A percentile compares a stretch with the other conserved stretches of the same genome.
Conservation (phyloP, 2,888 invertebrate genomes). For the Eupithecia dodoneata region DNA sequence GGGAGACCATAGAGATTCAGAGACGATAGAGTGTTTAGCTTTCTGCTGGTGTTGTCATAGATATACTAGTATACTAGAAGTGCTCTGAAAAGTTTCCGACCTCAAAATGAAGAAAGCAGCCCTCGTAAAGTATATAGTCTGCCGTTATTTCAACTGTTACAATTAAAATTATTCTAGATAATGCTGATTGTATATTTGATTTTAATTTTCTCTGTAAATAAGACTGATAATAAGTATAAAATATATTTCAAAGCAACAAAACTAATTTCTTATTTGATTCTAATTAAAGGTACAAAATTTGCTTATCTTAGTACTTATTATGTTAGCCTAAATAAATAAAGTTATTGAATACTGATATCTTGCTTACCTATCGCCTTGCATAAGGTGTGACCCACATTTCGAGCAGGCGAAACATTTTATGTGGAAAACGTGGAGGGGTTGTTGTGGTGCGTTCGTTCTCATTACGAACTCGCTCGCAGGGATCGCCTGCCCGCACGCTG, state of each 20-base stretch:
- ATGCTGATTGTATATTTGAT: not conserved
- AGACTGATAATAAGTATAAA: no score
- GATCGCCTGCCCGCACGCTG: constrained; percentile 95
- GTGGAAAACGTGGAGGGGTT: constrained; percentile 92
- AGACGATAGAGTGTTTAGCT: not conserved
- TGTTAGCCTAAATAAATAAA: no score
- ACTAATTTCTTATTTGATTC: no score
- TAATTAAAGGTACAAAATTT: no score
- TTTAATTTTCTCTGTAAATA: not conserved
- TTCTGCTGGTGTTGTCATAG: not conserved
- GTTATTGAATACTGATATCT: not conserved
- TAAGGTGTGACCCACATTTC: constrained; percentile 94
- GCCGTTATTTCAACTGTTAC: not conserved
- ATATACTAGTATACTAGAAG: no score
- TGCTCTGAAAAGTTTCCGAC: no score
- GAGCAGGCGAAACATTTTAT: constrained; percentile 98
- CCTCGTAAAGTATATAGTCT: no score
- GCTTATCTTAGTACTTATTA: no score
- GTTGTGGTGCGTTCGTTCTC: constrained; percentile 88
- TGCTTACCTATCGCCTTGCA: constrained; percentile 93
- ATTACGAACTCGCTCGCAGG: constrained; percentile 97
- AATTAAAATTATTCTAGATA: not conserved
- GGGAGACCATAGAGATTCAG: not conserved
- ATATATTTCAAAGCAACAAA: no score
- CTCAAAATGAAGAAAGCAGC: no score